Conservation (phyloP, 1,140 invertebrate genomes). For the Diabrotica virgifera region DNA sequence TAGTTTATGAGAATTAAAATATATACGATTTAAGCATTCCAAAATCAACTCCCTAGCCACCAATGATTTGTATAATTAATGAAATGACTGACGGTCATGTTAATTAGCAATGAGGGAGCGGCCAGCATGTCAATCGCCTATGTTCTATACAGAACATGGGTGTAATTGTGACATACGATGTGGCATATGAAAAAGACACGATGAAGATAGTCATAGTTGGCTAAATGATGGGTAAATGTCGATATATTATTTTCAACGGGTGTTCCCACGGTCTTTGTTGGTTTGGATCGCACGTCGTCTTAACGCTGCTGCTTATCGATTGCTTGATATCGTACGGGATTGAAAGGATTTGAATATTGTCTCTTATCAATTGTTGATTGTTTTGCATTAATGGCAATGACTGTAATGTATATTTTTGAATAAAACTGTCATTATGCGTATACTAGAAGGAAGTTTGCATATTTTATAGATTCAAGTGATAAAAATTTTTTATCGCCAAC, state of each 20-base stretch:
- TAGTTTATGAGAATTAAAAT: too few species aligned
- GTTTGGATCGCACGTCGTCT: background rate
- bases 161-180: constrained; percentile 32
- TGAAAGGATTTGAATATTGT: background rate
- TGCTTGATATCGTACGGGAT: background rate
- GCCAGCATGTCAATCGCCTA: constrained; percentile 26
- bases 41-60: background rate
- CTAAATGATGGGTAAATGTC: constrained; percentile 17
- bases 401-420: too few species aligned
- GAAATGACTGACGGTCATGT: constrained; percentile 28
- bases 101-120: constrained; percentile 28
- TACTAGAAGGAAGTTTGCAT: too few species aligned
- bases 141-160: constrained; percentile 11
- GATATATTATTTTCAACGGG: constrained; percentile 22
- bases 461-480: too few species aligned
- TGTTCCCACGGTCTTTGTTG: constrained; percentile 23
- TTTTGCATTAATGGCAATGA: too few species aligned
- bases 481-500: too few species aligned
- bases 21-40: background rate
- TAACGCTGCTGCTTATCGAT: background rate
- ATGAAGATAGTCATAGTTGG: constrained; percentile 27
- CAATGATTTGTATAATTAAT: constrained; percentile 32
- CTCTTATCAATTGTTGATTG: background rate
- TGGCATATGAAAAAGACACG: constrained; percentile 32
- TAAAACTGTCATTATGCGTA: too few species aligned